Evolutionary conservation across 2,888 invertebrate species (phyloP), one percentile per base, ranked within the genome.

Genomic region (Hyles lineata): DNA sequence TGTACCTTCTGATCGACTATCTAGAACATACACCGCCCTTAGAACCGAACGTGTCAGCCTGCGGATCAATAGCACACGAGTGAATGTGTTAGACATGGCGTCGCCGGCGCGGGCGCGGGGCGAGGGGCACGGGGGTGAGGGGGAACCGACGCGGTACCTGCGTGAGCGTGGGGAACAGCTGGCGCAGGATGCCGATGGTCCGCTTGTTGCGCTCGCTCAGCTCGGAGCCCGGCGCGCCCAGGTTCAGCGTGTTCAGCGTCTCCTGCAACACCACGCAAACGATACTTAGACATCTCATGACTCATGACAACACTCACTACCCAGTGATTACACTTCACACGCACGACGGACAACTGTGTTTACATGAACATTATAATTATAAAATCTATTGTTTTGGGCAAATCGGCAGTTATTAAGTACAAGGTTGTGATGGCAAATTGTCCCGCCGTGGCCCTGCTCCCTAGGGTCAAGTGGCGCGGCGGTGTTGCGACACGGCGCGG

Each of bases 1-100:
- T 97, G 97, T 90, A 97, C 96, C 90, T 96, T 97, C 91, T 96
- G 95, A 95, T 97, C 97, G 94, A 97, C 95, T 87, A 97, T 96
- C 97, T 94, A 94, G 87, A 94, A 94, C 93, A 94, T 85, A 93
- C 84, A 89, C 86, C 85, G 83, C 84, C 88, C 89, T 90, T 89
- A 88, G 82, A 80, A 79, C 78, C 75, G 35, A 32, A 73, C 29
- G 70, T 61, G 72, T 71, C 50, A 72, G 75, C 79, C 79, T 80
- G 82, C 71, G 77, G 73, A 79, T 76, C 52, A 76, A 77, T 69
- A 74, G 43, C 35, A 35, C 73, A 60, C 70, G 35, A 72, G 73
- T 77, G 73, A 74, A 76, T 74, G 70, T 72, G 75, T 72, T 63
- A 43, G 23, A 67, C 25, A 11, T 43, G 9, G 50, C 11, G 67